Evolutionary conservation across 2,888 invertebrate genomes (phyloP).

Genomic region (Eilema griseolum): DNA sequence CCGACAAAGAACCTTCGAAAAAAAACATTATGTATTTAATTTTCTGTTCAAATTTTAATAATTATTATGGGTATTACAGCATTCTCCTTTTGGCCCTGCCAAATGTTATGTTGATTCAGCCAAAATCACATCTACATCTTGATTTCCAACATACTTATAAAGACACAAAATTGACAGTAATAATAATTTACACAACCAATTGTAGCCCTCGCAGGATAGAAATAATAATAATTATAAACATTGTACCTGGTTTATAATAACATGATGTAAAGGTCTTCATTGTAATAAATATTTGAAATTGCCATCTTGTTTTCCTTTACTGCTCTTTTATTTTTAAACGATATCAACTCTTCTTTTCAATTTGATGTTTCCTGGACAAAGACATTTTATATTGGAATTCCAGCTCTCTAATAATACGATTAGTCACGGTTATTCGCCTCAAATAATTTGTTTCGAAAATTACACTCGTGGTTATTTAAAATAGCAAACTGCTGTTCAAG

Average conservation of each 20-base stretch:
- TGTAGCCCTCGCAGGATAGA: conserved; percentile 61
- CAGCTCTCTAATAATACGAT: conserved; percentile 9
- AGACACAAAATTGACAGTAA: conserved; percentile 27
- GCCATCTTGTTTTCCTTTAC: conserved; percentile 54
- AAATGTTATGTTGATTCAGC: conserved; percentile 7
- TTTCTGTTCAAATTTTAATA: neutral
- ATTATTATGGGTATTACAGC: no score
- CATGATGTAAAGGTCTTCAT: conserved; percentile 80
- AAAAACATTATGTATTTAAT: neutral
- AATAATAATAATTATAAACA: conserved; percentile 73
- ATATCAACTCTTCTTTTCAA: conserved; percentile 16
- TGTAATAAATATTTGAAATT: conserved; percentile 86
- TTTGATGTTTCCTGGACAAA: conserved; percentile 15
- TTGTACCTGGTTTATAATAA: conserved; percentile 86
- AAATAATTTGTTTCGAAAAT: conserved; percentile 13
- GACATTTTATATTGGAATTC: conserved; percentile 18
- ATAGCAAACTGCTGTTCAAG: conserved; percentile 19
- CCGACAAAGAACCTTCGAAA: neutral
- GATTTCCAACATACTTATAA: conserved; percentile 39
- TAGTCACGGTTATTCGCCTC: conserved; percentile 6
- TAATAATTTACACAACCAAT: conserved; percentile 38
- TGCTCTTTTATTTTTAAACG: conserved; percentile 14
- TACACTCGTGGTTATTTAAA: conserved; percentile 21
- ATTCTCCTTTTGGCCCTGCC: neutral
- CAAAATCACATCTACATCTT: conserved; percentile 18